A percentile compares a stretch with the other conserved stretches of the same genome.
These are phyloP conservation scores for Murina feae DNA, from an alignment of 2,113 vertebrate genomes.

Conservation along the genomic window DNA sequence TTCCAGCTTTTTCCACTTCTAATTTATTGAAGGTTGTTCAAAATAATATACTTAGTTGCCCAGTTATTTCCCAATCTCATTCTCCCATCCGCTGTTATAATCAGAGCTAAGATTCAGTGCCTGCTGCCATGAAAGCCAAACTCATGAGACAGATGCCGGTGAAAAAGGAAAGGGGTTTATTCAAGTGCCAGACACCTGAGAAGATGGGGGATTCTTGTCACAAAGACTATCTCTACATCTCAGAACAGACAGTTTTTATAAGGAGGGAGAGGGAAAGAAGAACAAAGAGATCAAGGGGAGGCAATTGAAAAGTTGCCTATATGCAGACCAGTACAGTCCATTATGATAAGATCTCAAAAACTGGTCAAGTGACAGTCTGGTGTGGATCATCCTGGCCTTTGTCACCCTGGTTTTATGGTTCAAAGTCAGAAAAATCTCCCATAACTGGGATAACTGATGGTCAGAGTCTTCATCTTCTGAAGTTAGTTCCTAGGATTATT, in stretches of 20 bases:
- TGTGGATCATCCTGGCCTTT: neutral
- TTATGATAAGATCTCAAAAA: neutral
- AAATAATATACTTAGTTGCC: neutral
- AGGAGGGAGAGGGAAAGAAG: neutral
- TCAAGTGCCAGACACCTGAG: neutral
- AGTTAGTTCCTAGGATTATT: neutral
- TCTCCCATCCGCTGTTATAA: neutral
- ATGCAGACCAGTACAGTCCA: neutral
- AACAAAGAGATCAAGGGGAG: neutral
- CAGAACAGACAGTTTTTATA: neutral
- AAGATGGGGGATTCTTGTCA: neutral
- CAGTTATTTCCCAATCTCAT: neutral
- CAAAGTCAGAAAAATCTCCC: neutral
- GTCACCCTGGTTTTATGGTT: neutral
- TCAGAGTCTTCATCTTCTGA: neutral
- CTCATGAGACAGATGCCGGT: too few species aligned
- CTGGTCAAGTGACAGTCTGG: neutral
- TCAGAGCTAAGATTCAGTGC: neutral
- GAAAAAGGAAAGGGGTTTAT: neutral
- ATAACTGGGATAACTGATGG: neutral
- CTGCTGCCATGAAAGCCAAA: neutral
- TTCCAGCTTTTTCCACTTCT: neutral
- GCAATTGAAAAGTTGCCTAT: neutral
- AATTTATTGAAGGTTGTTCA: neutral
- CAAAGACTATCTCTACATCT: neutral